These are phyloP conservation scores for Idaea biselata DNA, from an alignment of 2,888 invertebrate species.

Conservation along the genomic window DNA sequence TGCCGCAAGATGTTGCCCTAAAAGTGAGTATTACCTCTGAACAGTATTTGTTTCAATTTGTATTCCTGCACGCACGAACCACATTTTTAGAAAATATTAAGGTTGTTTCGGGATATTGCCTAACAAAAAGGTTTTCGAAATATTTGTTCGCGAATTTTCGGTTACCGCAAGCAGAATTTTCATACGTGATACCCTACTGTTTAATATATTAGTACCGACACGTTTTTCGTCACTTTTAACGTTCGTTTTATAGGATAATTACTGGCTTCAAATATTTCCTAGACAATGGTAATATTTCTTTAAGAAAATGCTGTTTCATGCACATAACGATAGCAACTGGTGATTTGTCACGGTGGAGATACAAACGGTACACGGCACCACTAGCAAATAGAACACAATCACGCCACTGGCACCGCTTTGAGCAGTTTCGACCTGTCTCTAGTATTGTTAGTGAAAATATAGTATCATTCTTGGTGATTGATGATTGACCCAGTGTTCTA, in stretches of 20 bases:
- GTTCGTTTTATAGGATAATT: neutral
- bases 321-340: constrained; percentile 48
- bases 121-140: neutral
- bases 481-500: neutral
- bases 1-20: constrained; percentile 92
- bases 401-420: constrained; percentile 62
- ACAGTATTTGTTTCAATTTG: constrained; percentile 30
- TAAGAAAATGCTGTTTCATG: constrained; percentile 38
- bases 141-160: neutral
- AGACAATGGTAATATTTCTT: constrained; percentile 3
- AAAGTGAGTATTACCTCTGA: constrained; percentile 80
- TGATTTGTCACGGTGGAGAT: constrained; percentile 68
- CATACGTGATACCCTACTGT: neutral
- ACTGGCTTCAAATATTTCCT: constrained; percentile 1
- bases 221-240: neutral
- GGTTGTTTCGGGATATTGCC: constrained; percentile 18
- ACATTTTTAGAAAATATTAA: constrained; percentile 22
- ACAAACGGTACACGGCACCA: constrained; percentile 62
- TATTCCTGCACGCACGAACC: constrained; percentile 31
- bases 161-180: neutral
- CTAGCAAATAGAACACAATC: constrained; percentile 67
- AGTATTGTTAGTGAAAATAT: constrained; percentile 14
- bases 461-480: constrained; percentile 19
- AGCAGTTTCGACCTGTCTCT: constrained; percentile 60
- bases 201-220: neutral